These are phyloP conservation scores for Metridium senile DNA, from an alignment of 92 coral and sea anemone species.

Conservation along the genomic window DNA sequence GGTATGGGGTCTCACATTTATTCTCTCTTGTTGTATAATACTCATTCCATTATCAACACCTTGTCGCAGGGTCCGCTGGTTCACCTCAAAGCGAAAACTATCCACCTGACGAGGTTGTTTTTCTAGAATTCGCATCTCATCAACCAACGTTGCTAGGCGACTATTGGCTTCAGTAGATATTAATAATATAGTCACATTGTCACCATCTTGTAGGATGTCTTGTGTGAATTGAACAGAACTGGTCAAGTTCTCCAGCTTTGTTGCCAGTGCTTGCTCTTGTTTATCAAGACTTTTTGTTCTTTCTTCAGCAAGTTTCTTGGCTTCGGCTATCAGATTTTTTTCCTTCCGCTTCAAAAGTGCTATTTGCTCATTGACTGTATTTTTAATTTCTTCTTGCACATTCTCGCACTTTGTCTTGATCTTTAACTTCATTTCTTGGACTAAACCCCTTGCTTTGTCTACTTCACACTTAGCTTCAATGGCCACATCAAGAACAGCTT, in stretches of 20 bases:
- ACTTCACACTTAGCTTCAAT: constrained; percentile 14
- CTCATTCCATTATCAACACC: too few relatives aligned
- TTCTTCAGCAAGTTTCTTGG: constrained; percentile 6
- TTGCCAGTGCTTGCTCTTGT: constrained; percentile 42
- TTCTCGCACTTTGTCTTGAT: constrained; percentile 14
- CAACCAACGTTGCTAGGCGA: too few relatives aligned
- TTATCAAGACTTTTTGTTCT: constrained; percentile 30
- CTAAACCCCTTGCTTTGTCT: constrained; percentile 10
- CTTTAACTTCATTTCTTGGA: constrained; percentile 18
- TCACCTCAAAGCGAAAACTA: too few relatives aligned
- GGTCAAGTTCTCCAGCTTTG: constrained; percentile 33
- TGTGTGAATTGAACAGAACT: constrained; percentile 59
- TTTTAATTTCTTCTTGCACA: constrained; percentile 9
- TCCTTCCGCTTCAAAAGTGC: constrained; percentile 16
- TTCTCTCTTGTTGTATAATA: too few relatives aligned
- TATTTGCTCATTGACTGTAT: constrained; percentile 16
- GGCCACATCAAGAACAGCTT: constrained; percentile 27
- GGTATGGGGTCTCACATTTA: too few relatives aligned
- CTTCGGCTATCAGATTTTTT: constrained; percentile 5
- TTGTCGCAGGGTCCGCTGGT: too few relatives aligned
- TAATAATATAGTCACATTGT: constrained; percentile 46
- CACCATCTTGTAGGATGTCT: constrained; percentile 41
- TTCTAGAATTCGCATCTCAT: too few relatives aligned
- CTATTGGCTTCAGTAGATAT: background rate
- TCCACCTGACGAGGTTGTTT: too few relatives aligned